Conservation (phyloP, 2,797 vertebrate genomes). For the Clarias laeviceps region DNA sequence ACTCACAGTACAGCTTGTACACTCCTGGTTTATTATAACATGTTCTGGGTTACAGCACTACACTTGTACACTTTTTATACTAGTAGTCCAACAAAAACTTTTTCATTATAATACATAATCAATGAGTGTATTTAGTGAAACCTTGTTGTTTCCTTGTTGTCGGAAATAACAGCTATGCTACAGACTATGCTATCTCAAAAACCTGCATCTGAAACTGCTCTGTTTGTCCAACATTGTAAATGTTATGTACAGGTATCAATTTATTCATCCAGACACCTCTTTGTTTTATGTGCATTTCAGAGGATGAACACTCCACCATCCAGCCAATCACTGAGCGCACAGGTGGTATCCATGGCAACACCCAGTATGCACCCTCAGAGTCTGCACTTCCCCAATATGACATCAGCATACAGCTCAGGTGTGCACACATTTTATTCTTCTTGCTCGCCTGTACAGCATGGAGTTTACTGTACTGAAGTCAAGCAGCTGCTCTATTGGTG, state of each 20-base stretch:
- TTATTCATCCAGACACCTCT: not conserved
- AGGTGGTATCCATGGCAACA: constrained; percentile 90
- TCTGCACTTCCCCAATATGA: constrained; percentile 85
- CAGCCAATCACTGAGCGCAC: constrained; percentile 85
- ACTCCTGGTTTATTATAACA: not conserved
- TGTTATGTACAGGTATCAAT: not conserved
- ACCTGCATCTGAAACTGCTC: not conserved
- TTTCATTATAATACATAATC: not conserved
- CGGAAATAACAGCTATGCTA: not conserved
- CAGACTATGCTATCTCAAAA: not conserved
- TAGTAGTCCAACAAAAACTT: not conserved
- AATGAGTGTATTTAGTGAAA: not conserved
- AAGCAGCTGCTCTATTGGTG: not conserved
- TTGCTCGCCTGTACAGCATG: not conserved
- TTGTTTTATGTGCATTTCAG: constrained; percentile 77
- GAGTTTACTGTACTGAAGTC: not conserved
- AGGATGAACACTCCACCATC: constrained; percentile 86
- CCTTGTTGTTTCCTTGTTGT: not conserved
- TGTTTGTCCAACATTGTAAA: not conserved
- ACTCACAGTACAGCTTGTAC: too few species aligned
- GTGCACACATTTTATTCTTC: constrained; percentile 38
- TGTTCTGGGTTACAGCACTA: not conserved
- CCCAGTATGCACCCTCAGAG: constrained; percentile 88
- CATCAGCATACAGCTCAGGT: constrained; percentile 88
- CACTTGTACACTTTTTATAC: not conserved